Percentiles rank a stretch among this genome's conserved stretches.
These are phyloP conservation scores for Iguana delicatissima DNA, from an alignment of 2,797 vertebrate genomes.

Conservation along the genomic window DNA sequence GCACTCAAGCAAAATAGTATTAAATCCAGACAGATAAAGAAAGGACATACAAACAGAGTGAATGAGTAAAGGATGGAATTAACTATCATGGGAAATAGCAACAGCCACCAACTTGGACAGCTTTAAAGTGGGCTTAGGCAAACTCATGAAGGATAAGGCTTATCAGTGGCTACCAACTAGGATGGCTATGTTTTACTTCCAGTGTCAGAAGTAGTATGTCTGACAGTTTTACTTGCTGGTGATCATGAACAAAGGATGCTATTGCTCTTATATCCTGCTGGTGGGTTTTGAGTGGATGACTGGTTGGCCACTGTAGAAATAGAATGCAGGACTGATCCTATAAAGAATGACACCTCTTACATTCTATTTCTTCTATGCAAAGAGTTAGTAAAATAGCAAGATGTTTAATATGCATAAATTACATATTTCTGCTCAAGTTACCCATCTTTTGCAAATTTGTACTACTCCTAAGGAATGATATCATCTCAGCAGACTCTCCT, in stretches of 20 bases:
- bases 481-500: constrained; percentile 65
- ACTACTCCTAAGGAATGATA: constrained; percentile 66
- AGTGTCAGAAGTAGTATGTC: background rate
- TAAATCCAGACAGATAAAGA: background rate
- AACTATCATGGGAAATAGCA: background rate
- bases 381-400: background rate
- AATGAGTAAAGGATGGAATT: background rate
- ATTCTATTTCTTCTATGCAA: background rate
- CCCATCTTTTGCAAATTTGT: constrained; percentile 61
- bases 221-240: too few species aligned
- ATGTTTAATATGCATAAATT: constrained; percentile 36
- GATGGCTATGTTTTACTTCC: too few species aligned
- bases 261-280: background rate
- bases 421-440: constrained; percentile 9
- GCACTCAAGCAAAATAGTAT: background rate
- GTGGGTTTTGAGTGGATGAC: background rate
- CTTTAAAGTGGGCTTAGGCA: background rate
- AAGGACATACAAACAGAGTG: background rate
- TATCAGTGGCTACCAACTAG: too few species aligned
- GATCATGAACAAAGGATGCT: background rate
- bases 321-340: background rate
- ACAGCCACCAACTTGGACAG: background rate
- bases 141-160: background rate
- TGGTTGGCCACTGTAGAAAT: background rate
- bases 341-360: too few species aligned